These are phyloP conservation scores for Anadara kagoshimensis DNA, from an alignment of 1,140 invertebrate genomes.

Conservation along the genomic window DNA sequence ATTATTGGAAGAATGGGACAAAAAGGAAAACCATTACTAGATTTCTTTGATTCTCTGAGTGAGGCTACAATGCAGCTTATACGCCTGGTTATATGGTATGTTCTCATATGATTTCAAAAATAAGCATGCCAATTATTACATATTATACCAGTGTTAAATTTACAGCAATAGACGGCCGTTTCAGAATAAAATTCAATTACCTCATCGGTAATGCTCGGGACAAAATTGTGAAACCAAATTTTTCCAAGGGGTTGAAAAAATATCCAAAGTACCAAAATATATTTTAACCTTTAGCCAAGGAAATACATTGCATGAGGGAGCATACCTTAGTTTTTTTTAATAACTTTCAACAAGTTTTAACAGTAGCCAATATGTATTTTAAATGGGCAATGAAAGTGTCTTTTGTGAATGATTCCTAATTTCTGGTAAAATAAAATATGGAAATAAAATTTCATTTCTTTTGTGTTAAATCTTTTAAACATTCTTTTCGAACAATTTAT, in stretches of 20 bases:
- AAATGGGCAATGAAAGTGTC: not conserved
- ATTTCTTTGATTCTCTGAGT: conserved; percentile 75
- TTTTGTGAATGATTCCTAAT: no score
- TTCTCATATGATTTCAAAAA: not conserved
- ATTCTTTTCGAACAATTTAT: no score
- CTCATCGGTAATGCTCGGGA: no score
- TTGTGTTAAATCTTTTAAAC: no score
- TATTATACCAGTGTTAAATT: no score
- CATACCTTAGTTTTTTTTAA: not conserved
- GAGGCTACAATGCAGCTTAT: conserved; percentile 74
- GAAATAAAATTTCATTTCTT: no score
- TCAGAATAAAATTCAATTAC: no score
- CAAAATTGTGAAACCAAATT: no score
- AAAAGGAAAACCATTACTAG: conserved; percentile 70
- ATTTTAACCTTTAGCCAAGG: not conserved
- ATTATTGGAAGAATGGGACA: conserved; percentile 72
- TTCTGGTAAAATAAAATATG: no score
- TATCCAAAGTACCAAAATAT: not conserved
- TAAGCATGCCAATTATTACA: no score
- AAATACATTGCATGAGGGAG: not conserved
- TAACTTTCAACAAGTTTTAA: not conserved
- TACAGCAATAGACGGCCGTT: no score
- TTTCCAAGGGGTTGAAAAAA: not conserved
- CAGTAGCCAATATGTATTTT: not conserved
- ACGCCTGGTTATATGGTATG: conserved; percentile 40